Evolutionary conservation across 2,113 vertebrate species (phyloP).

Genomic region (Tragelaphus scriptus): DNA sequence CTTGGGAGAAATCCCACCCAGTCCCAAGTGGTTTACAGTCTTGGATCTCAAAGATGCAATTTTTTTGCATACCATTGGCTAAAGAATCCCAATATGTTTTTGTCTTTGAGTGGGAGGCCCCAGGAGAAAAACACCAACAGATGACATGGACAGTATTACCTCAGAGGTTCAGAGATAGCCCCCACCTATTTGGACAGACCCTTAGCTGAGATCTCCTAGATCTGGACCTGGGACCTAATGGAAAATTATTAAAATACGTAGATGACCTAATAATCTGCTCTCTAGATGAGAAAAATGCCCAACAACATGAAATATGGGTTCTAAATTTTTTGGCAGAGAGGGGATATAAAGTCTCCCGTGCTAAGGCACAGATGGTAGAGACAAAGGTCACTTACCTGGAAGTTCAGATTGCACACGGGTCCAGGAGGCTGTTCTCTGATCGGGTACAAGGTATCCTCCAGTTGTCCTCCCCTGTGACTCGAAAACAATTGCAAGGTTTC

Average conservation of each 20-base stretch:
- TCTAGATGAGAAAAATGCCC: neutral
- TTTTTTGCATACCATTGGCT: neutral
- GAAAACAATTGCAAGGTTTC: neutral
- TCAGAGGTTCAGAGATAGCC: neutral
- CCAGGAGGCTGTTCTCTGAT: neutral
- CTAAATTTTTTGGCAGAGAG: neutral
- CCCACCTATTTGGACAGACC: neutral
- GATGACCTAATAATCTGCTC: neutral
- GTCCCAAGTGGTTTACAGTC: neutral
- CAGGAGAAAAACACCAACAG: neutral
- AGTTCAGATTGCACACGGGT: neutral
- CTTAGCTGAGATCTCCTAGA: neutral
- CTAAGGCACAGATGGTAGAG: neutral
- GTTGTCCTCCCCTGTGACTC: neutral
- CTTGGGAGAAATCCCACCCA: neutral
- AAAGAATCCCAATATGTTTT: neutral
- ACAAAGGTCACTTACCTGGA: neutral
- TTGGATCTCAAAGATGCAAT: neutral
- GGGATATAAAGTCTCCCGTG: neutral
- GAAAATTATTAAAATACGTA: neutral
- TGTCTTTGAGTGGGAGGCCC: neutral
- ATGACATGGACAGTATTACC: neutral
- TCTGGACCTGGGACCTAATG: neutral
- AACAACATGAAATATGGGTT: neutral
- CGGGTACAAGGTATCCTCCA: neutral